Conservation (phyloP, 2,888 invertebrate genomes). For the Sarcophaga carnaria region DNA sequence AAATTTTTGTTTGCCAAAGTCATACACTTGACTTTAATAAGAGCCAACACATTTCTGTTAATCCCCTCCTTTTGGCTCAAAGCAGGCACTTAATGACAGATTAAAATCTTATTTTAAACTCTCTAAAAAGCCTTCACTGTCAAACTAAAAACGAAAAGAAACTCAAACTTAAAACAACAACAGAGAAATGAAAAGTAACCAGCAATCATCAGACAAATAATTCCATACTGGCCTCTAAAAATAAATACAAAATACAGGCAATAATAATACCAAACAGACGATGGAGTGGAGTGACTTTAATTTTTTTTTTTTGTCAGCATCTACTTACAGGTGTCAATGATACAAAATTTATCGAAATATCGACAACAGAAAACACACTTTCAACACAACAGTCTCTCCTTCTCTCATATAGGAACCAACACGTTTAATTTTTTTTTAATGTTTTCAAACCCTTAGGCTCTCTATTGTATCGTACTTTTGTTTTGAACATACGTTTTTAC, state of each 20-base stretch:
- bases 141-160: constrained; percentile 1
- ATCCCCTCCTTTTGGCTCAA: background rate
- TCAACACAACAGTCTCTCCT: background rate
- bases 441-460: constrained; percentile 45
- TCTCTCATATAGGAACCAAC: background rate
- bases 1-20: background rate
- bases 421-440: constrained; percentile 10
- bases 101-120: constrained; percentile 16
- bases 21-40: background rate
- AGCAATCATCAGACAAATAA: constrained; percentile 46
- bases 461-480: constrained; percentile 42
- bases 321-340: constrained; percentile 64
- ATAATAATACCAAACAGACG: constrained; percentile 1
- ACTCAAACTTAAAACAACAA: background rate
- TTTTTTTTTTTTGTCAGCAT: constrained; percentile 51
- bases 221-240: constrained; percentile 23
- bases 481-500: constrained; percentile 12
- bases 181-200: background rate
- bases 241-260: constrained; percentile 4
- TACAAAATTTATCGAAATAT: constrained; percentile 59
- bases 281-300: background rate
- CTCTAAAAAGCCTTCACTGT: constrained; percentile 6
- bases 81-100: background rate
- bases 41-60: background rate
- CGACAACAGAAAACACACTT: constrained; percentile 61